Percentiles rank a stretch among this genome's conserved stretches.
phyloP scores from a whole-genome alignment of 1,140 invertebrate species.

The Arion vulgaris region DNA sequence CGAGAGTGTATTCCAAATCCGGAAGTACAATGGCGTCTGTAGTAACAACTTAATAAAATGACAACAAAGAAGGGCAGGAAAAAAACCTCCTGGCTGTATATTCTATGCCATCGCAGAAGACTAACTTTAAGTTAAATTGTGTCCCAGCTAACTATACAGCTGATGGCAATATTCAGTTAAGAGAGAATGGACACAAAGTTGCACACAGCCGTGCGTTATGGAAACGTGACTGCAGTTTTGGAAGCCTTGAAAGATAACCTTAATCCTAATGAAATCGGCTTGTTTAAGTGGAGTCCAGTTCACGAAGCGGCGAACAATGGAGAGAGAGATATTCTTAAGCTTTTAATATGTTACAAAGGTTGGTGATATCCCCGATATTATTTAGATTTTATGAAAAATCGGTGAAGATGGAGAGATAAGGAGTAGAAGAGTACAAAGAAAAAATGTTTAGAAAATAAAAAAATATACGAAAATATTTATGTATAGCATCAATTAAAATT shows the following conservation, averaged over 20 bases:
- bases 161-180: not conserved
- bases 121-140: not conserved
- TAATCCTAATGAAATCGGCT: slow-evolving; percentile 64
- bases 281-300: slow-evolving; percentile 64
- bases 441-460: too few relatives aligned
- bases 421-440: too few relatives aligned
- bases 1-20: not conserved
- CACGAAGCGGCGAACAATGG: slow-evolving; percentile 66
- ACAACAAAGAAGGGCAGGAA: not conserved
- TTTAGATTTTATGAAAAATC: not conserved
- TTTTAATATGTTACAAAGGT: slow-evolving; percentile 61
- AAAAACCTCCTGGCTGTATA: not conserved
- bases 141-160: not conserved
- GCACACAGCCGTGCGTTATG: slow-evolving; percentile 63
- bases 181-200: slow-evolving; percentile 31
- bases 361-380: too few relatives aligned
- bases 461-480: too few relatives aligned
- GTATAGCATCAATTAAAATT: too few relatives aligned
- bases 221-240: slow-evolving; percentile 56
- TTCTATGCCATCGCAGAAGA: not conserved
- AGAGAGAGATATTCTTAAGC: slow-evolving; percentile 58
- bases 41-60: not conserved
- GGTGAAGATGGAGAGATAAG: too few relatives aligned
- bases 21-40: not conserved
- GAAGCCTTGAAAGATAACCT: slow-evolving; percentile 56